Conservation (phyloP, 2,113 vertebrate species). For the Embiotoca jacksoni region DNA sequence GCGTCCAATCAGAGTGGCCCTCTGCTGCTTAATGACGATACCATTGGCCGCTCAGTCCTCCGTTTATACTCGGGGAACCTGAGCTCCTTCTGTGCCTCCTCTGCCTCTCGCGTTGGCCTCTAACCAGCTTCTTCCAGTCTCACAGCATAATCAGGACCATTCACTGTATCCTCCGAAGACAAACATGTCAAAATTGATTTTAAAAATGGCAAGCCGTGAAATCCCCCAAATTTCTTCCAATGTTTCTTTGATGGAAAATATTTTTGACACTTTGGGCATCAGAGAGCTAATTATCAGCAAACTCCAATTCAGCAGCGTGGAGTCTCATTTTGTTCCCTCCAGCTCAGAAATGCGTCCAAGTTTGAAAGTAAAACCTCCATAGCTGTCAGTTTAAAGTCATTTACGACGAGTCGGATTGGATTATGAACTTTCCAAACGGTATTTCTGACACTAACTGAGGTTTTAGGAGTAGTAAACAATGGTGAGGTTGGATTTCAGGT, state of each 20-base stretch:
- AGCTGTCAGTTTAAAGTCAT: neutral
- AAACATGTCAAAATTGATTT: slow-evolving; percentile 23
- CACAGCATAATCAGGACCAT: slow-evolving; percentile 4
- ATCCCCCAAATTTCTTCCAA: neutral
- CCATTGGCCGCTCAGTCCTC: slow-evolving; percentile 20
- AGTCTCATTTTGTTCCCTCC: neutral
- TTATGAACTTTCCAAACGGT: neutral
- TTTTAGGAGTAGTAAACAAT: neutral
- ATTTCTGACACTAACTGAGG: neutral
- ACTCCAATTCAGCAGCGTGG: neutral
- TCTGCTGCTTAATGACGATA: slow-evolving; percentile 39
- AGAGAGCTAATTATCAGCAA: slow-evolving; percentile 19
- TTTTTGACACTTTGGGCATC: slow-evolving; percentile 14
- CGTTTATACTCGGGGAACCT: slow-evolving; percentile 31
- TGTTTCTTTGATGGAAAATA: slow-evolving; percentile 22
- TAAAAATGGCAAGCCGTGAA: slow-evolving; percentile 1
- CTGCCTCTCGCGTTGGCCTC: slow-evolving; percentile 30
- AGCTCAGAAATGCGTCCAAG: neutral
- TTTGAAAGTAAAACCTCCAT: slow-evolving; percentile 7
- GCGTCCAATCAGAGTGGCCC: slow-evolving; percentile 18
- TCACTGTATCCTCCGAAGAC: slow-evolving; percentile 17
- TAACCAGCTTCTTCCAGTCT: slow-evolving; percentile 27
- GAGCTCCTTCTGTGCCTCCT: slow-evolving; percentile 20
- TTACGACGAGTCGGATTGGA: slow-evolving; percentile 11
- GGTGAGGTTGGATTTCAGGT: neutral